A percentile compares a stretch with the other conserved stretches of the same genome.
phyloP scores from a whole-genome alignment of 2,888 invertebrate species.

The Pollenia amentaria region DNA sequence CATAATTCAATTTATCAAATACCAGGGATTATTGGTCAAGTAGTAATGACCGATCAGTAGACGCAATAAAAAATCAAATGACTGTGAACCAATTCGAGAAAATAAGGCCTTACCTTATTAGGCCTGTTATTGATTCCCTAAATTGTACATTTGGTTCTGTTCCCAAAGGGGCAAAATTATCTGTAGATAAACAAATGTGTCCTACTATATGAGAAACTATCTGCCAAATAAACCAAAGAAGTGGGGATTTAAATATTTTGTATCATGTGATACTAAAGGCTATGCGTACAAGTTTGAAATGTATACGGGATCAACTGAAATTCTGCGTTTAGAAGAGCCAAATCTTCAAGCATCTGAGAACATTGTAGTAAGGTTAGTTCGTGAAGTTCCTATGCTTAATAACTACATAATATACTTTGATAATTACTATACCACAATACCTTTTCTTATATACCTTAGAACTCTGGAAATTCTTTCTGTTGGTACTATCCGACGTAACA shows the following conservation, averaged over 20 bases:
- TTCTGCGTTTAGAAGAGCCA: neutral
- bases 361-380: slow-evolving; percentile 27
- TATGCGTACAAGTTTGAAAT: slow-evolving; percentile 20
- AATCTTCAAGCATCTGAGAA: slow-evolving; percentile 17
- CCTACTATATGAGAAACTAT: slow-evolving; percentile 1
- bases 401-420: slow-evolving; percentile 1
- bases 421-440: too few species aligned
- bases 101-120: too few species aligned
- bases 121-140: too few species aligned
- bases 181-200: slow-evolving; percentile 32
- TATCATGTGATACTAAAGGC: slow-evolving; percentile 18
- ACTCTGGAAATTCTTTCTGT: too few species aligned
- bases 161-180: slow-evolving; percentile 14
- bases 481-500: too few species aligned
- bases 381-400: neutral
- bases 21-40: too few species aligned
- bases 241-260: slow-evolving; percentile 23
- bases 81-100: too few species aligned
- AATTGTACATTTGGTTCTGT: slow-evolving; percentile 20
- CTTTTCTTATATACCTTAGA: too few species aligned
- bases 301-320: slow-evolving; percentile 9
- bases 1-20: slow-evolving; percentile 14
- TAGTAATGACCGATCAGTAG: too few species aligned
- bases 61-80: too few species aligned
- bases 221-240: slow-evolving; percentile 21